Evolutionary conservation across 2,113 vertebrate genomes (phyloP), one percentile per base, ranked within the genome.

Genomic region (Silurus glanis): DNA sequence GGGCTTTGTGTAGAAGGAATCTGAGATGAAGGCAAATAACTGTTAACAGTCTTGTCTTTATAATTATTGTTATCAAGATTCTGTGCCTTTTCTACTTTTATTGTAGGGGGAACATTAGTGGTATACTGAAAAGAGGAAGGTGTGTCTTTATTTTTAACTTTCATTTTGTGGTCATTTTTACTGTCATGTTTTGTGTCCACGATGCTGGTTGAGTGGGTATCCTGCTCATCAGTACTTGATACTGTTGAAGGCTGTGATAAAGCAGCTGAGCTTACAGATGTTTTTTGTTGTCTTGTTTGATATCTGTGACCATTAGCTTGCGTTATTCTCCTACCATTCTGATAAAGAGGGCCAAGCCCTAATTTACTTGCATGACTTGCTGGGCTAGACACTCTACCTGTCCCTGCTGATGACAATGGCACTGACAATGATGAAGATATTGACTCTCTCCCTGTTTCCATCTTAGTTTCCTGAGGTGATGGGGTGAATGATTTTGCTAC

Each of bases 221-320:
- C 28, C 61, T 64, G 89, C 14, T 67, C 86, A 67, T 84, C 86
- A 87, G 82, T 56, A 83, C 88, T 89, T 78, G 87, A 89, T 84
- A 86, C 89, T 90, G 88, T 76, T 91, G 90, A 92, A 10, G 92
- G 93, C 88, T 94, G 93, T 67, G 93, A 85, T 84, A 85, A 89
- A 69, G 89, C 2, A 13, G 90, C 86, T 13, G 88, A 88, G 12
- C 89, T 64, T 72, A 85, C 82, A 21, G 66, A 83, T 61, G 92
- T 86, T 92, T 93, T 95, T 69, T 91, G 84, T 19, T 88, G 87
- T 72, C 91, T 92, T 72, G 91, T 93, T 6, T 82, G 71, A 49
- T 92, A 21, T 90, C 90, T 93, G 85, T 94, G 94, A 21, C 91
- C 91, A 87, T 93, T 91, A 0, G 85, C 80, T 17, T 87, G 83